Evolutionary conservation across 2,113 vertebrate species (phyloP), one percentile per base, ranked within the genome.

Genomic region (Myotis davidii): DNA sequence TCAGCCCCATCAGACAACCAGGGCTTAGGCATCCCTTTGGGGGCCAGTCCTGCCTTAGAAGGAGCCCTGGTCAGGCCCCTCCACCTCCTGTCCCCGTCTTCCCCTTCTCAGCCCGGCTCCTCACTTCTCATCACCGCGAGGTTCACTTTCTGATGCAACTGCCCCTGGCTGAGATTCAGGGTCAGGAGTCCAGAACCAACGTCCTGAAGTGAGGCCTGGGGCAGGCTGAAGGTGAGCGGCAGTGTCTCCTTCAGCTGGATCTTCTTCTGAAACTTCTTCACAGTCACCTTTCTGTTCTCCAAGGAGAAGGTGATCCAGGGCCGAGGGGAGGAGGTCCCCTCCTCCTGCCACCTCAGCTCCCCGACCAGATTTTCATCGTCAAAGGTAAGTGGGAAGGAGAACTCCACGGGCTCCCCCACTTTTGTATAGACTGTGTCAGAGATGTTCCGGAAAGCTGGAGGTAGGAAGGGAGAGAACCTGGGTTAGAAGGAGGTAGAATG

Each of bases 121-220:
- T 98, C 92, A 99, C 98, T 97, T 97, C 16, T 97, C 98, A 99
- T 97, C 82, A 98, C 97, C 81, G 98, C 94, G 2, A 99, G 97
- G 3, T 97, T 96, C 89, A 97, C 97, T 32, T 54, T 32, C 79
- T 76, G 97, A 12, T 48, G 9, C 3, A 45, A 0, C 0, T 10
- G 6, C 0, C 92, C 65, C 25, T 39, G 5, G 0, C 1, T 1
- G 42, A 97, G 59, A 9, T 3, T 2, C 34, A 98, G 73, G 34
- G 20, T 90, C 65, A 98, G 64, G 10, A 10, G 78, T 67, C 95
- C 96, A 54, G 95, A 94, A 12, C 98, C 98, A 17, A 98, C 98
- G 4, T 97, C 39, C 67, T 73, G 70, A 6, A 94, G 96, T 14
- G 45, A 73, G 61, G 97, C 96, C 25, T 91, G 93, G 42, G 10